Evolutionary conservation across 2,797 vertebrate species (phyloP).

Genomic region (Lycodopsis pacificus): DNA sequence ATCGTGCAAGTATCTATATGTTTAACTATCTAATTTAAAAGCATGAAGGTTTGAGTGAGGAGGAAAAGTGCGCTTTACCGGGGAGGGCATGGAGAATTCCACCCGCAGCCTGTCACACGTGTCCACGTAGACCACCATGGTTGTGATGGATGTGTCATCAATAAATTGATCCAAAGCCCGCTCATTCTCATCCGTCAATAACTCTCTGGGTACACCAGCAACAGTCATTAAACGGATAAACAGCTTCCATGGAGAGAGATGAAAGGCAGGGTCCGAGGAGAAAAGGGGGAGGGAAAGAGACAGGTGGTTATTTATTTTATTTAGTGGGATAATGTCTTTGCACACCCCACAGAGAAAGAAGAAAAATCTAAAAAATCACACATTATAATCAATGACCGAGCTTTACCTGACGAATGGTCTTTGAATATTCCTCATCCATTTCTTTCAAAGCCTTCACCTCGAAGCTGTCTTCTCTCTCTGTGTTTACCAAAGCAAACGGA

Average conservation of each 20-base stretch:
- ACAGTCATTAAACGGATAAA: conserved; percentile 75
- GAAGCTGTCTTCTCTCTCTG: background rate
- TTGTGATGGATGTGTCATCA: too few species aligned
- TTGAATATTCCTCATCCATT: conserved; percentile 46
- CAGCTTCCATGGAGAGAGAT: conserved; percentile 43
- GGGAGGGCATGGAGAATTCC: too few species aligned
- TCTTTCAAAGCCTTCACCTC: background rate
- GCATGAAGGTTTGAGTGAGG: too few species aligned
- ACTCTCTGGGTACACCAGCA: conserved; percentile 75
- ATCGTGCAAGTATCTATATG: too few species aligned
- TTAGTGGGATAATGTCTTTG: background rate
- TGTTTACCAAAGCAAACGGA: background rate
- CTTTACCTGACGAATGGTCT: conserved; percentile 53
- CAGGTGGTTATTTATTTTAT: background rate
- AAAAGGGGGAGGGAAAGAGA: background rate
- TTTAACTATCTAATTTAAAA: too few species aligned
- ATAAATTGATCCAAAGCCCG: too few species aligned
- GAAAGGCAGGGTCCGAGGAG: background rate
- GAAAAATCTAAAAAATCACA: background rate
- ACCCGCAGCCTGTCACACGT: too few species aligned
- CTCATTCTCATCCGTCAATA: too few species aligned
- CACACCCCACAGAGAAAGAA: background rate
- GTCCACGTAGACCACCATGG: too few species aligned
- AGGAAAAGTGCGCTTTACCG: too few species aligned
- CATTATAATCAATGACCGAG: background rate